Evolutionary conservation across 2,113 vertebrate genomes (phyloP), one percentile per base, ranked within the genome.

Genomic region (Platanista minor): DNA sequence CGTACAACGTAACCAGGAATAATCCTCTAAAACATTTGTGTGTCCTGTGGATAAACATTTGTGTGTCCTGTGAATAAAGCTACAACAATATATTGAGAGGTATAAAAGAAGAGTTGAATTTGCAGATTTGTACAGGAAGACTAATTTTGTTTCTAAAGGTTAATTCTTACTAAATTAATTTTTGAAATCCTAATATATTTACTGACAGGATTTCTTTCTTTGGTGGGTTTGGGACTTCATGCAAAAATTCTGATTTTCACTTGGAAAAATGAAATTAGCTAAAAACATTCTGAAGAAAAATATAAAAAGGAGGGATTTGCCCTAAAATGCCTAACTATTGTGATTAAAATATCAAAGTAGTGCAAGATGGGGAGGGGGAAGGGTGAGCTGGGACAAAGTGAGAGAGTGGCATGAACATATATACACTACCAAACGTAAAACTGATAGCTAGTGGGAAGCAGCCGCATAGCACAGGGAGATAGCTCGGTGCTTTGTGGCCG

Each of bases 161-260:
- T 23, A 84, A 11, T 87, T 90, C 17, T 92, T 83, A 41, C 8
- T 89, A 96, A 93, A 86, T 77, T 77, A 89, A 41, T 72, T 92
- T 85, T 94, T 94, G 2, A 25, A 62, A 62, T 61, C 20, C 6
- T 46, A 72, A 69, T 29, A 33, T 59, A 94, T 69, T n/a, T 93
- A 80, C n/a, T 54, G 83, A 41, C 78, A 77, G 59, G 8, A 91
- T 83, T 87, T 72, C 33, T 87, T 84, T 85, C 39, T 78, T 80
- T 36, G 27, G 31, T 41, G 41, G 31, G 0, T 83, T 5, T 75
- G 46, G 43, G 17, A 59, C 27, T 91, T 93, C 59, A 90, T 64
- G 29, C 27, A 95, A 33, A 77, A 77, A 75, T 69, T 88, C 29
- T 72, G 15, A 69, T 71, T 89, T 92, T 87, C 31, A 67, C 59